Evolutionary conservation across 2,888 invertebrate species (phyloP).

Genomic region (Romanomermis culicivorax): DNA sequence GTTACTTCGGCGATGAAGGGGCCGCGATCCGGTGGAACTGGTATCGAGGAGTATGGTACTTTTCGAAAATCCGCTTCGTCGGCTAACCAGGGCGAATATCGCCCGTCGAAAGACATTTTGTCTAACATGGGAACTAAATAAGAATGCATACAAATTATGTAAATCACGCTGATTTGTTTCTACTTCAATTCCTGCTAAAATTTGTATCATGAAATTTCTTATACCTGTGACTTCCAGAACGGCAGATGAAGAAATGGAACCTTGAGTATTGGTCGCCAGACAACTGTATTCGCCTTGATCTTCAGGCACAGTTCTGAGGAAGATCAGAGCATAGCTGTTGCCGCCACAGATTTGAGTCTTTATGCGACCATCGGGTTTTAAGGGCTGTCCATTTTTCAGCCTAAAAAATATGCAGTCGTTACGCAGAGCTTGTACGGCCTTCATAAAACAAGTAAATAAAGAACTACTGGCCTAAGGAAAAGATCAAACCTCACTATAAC

Average conservation of each 20-base stretch:
- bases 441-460: not conserved
- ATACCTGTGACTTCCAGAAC: conserved; percentile 24
- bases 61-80: conserved; percentile 28
- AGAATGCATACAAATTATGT: too few species aligned
- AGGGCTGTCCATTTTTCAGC: conserved; percentile 32
- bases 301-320: conserved; percentile 22
- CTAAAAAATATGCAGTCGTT: too few species aligned
- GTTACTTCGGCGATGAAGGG: conserved; percentile 82
- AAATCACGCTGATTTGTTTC: too few species aligned
- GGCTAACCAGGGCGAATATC: conserved; percentile 7
- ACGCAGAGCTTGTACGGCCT: not conserved
- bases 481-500: too few species aligned
- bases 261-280: conserved; percentile 21
- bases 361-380: conserved; percentile 31
- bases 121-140: conserved; percentile 21
- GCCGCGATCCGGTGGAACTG: conserved; percentile 62
- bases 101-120: conserved; percentile 15
- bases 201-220: too few species aligned
- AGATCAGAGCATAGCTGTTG: conserved; percentile 25
- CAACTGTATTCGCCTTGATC: conserved; percentile 19
- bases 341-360: conserved; percentile 28
- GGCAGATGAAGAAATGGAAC: conserved; percentile 22
- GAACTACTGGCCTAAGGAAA: not conserved
- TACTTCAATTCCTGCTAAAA: too few species aligned
- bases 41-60: conserved; percentile 41